These are phyloP conservation scores for Papilio dardanus DNA, from an alignment of 1,140 invertebrate genomes.

Conservation along the genomic window DNA sequence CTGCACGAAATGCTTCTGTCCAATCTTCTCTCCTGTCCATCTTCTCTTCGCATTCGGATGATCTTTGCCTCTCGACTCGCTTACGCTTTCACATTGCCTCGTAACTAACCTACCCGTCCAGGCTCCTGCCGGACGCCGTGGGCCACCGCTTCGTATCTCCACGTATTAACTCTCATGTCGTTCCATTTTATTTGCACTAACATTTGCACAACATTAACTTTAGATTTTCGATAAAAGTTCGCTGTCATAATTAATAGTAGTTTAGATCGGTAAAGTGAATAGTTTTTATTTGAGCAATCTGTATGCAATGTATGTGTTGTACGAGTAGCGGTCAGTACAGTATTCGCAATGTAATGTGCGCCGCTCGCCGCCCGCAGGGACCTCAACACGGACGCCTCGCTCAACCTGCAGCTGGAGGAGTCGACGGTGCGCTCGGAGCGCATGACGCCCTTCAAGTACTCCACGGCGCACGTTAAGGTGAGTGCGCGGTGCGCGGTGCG, in stretches of 20 bases:
- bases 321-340: too few relatives aligned
- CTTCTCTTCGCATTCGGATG: constrained; percentile 3
- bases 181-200: neutral
- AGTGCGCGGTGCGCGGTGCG: constrained; percentile 10
- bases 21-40: too few relatives aligned
- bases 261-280: neutral
- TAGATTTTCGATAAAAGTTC: too few relatives aligned
- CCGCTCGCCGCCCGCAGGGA: constrained; percentile 65
- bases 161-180: neutral
- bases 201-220: neutral
- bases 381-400: constrained; percentile 80
- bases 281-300: too few relatives aligned
- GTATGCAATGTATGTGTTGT: too few relatives aligned
- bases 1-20: constrained; percentile 20
- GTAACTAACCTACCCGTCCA: neutral
- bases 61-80: constrained; percentile 24
- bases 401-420: constrained; percentile 83
- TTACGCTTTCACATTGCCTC: constrained; percentile 1
- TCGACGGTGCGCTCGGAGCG: constrained; percentile 84
- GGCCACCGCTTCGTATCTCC: neutral
- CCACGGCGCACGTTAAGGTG: constrained; percentile 89
- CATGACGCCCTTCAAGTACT: constrained; percentile 91
- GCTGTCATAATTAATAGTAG: too few relatives aligned
- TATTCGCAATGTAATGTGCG: neutral
- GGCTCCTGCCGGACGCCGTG: neutral